These are phyloP conservation scores for Agonopterix heracliana DNA, from an alignment of 2,888 invertebrate species.

Conservation along the genomic window DNA sequence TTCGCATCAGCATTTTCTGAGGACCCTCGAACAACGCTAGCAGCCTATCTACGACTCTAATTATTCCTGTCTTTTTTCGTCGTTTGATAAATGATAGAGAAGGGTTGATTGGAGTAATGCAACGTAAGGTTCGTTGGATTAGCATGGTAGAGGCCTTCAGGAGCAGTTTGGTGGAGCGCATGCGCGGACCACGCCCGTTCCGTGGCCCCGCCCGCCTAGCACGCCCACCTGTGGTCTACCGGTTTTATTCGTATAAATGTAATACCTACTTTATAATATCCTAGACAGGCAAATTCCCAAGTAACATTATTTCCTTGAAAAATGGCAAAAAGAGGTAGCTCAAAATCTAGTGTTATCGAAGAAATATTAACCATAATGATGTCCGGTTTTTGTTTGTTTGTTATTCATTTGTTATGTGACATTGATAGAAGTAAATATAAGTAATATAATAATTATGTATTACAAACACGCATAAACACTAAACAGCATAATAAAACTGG, in stretches of 20 bases:
- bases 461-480: slow-evolving; percentile 9
- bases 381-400: too few species aligned
- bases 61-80: slow-evolving; percentile 51
- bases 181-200: slow-evolving; percentile 62
- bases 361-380: too few species aligned
- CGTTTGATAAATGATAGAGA: slow-evolving; percentile 50
- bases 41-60: slow-evolving; percentile 26
- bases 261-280: slow-evolving; percentile 34
- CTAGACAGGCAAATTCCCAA: not conserved
- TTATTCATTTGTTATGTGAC: too few species aligned
- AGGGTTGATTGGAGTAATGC: slow-evolving; percentile 40
- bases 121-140: slow-evolving; percentile 33
- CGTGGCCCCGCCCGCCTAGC: slow-evolving; percentile 54
- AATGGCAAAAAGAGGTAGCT: too few species aligned
- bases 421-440: not conserved
- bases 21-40: slow-evolving; percentile 46
- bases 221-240: slow-evolving; percentile 70
- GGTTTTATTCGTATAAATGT: slow-evolving; percentile 34
- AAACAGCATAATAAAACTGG: slow-evolving; percentile 12
- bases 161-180: slow-evolving; percentile 55
- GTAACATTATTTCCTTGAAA: too few species aligned
- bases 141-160: slow-evolving; percentile 32
- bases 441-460: too few species aligned
- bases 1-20: slow-evolving; percentile 50
- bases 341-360: too few species aligned